Conservation (phyloP, 1,140 invertebrate genomes). For the Ips nitidus region DNA sequence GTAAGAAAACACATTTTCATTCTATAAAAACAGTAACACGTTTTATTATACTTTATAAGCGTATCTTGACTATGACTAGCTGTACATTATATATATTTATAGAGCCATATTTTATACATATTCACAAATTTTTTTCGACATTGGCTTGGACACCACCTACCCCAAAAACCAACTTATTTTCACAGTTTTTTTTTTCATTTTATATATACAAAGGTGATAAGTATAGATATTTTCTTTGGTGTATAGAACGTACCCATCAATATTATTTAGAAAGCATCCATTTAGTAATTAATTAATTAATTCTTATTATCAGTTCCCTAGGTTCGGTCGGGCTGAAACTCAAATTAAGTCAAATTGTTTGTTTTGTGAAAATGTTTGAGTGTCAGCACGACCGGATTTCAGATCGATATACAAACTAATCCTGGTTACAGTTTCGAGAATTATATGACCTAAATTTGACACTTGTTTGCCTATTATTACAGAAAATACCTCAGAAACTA, state of each 20-base stretch:
- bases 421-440: constrained; percentile 7
- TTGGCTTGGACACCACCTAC: constrained; percentile 27
- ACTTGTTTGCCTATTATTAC: constrained; percentile 35
- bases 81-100: constrained; percentile 51
- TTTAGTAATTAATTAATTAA: neutral
- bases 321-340: too few relatives aligned
- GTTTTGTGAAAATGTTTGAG: too few relatives aligned
- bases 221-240: constrained; percentile 50
- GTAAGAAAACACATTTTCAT: constrained; percentile 47
- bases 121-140: constrained; percentile 48
- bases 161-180: constrained; percentile 41
- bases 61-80: constrained; percentile 54
- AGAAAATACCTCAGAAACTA: constrained; percentile 34
- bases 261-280: constrained; percentile 11
- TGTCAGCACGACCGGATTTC: too few relatives aligned
- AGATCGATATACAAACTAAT: too few relatives aligned
- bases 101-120: constrained; percentile 52
- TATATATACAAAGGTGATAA: constrained; percentile 48
- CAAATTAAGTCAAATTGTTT: too few relatives aligned
- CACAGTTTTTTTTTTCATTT: constrained; percentile 37
- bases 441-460: constrained; percentile 38
- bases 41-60: constrained; percentile 53
- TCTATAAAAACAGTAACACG: constrained; percentile 53
- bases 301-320: too few relatives aligned
- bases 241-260: constrained; percentile 43